Evolutionary conservation across 2,888 invertebrate species (phyloP).

Genomic region (Blastobasis adustella): DNA sequence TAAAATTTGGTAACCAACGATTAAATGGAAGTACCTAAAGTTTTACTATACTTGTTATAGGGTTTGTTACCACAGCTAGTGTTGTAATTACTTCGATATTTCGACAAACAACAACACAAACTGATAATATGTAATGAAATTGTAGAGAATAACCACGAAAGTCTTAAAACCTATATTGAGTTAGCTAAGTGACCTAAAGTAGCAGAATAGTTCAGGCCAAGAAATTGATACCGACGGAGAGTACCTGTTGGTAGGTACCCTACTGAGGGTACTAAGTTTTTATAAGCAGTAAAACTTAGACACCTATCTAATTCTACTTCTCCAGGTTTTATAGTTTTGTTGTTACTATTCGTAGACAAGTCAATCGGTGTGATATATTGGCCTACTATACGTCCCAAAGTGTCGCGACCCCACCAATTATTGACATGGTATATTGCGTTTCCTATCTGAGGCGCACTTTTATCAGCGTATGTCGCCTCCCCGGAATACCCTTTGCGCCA

Average conservation of each 20-base stretch:
- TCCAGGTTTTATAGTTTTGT: too few species aligned
- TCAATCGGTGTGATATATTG: too few species aligned
- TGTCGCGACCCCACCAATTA: constrained; percentile 59
- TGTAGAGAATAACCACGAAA: too few species aligned
- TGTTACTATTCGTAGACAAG: too few species aligned
- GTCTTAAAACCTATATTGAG: background rate
- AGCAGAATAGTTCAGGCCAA: too few species aligned
- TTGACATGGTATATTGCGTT: constrained; percentile 62
- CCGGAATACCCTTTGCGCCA: constrained; percentile 17
- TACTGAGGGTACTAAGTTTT: too few species aligned
- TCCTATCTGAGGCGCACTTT: constrained; percentile 48
- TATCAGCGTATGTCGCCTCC: constrained; percentile 58
- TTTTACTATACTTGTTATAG: background rate
- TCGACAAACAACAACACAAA: background rate
- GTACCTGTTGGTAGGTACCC: too few species aligned
- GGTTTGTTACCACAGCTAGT: background rate
- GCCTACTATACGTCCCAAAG: constrained; percentile 3
- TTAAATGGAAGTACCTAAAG: background rate
- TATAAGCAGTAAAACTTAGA: too few species aligned
- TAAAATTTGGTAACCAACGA: constrained; percentile 7
- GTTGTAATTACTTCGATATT: background rate
- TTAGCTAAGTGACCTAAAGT: too few species aligned
- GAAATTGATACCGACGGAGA: too few species aligned
- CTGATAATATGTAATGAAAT: background rate
- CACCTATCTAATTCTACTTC: too few species aligned